Evolutionary conservation across 2,888 invertebrate species (phyloP), one percentile per base, ranked within the genome.

Genomic region (Drosophila melanosoma): DNA sequence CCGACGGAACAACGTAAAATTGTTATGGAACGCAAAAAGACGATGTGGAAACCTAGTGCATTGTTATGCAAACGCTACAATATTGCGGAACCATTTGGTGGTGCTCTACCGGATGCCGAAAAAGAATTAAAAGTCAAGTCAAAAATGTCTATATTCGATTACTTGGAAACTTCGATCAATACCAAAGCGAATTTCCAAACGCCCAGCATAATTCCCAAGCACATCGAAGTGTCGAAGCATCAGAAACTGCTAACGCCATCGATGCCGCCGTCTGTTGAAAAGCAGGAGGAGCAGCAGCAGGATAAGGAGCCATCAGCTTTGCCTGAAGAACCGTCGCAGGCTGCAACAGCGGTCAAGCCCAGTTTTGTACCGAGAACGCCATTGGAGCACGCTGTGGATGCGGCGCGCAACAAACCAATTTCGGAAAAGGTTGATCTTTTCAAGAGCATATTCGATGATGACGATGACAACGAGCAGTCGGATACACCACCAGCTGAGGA

Each of bases 41-140:
- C 90, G 0, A 94, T 95, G 52, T 99, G 99, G 99, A 95, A 96
- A 78, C 99, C 99, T 0, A 95, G 96, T 76, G 93, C 95, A 49
- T 91, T 97, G 10, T 94, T 99, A 0, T 99, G 98, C 91, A 98
- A 97, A 92, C 94, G 99, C 51, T 99, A 99, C 91, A 99, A 99
- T 91, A 95, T 99, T 35, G 97, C 98, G 0, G 96, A 98, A 91
- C 97, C 98, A 0, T 96, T 95, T 74, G 95, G 95, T 36, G 95
- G 95, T 1, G 77, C 79, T 26, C 59, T 91, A 49, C 81, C 82
- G 3, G 91, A 91, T 1, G 23, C 61, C 0, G 92, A 92, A 11
- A 92, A 90, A 45, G 79, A 82, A n/a, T 65, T 81, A 5, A 77
- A 82, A n/a, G 73, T 62, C 8, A 81, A 71, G 29, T 94, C 94